Percentiles rank a stretch among this genome's conserved stretches.
Evolutionary conservation across 2,113 vertebrate genomes (phyloP).

Genomic region (Hylia prasina): DNA sequence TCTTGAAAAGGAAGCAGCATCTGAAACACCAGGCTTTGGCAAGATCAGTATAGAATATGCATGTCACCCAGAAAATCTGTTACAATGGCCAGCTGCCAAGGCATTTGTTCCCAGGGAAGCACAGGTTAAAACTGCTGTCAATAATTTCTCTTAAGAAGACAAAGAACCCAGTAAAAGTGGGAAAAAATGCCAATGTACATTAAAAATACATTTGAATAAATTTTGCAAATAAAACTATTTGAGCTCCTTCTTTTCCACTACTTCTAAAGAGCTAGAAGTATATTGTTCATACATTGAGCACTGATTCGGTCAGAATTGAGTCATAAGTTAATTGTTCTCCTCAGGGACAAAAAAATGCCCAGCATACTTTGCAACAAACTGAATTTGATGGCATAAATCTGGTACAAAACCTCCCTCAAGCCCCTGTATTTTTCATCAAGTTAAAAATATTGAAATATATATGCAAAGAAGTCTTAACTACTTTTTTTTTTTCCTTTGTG

Average conservation of each 20-base stretch:
- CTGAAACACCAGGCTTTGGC: slow-evolving; percentile 34
- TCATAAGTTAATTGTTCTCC: not conserved
- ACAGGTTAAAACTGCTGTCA: slow-evolving; percentile 30
- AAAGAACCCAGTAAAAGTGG: not conserved
- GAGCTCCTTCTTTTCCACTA: not conserved
- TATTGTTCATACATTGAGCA: not conserved
- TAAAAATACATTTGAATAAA: not conserved
- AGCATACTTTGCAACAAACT: not conserved
- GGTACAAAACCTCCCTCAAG: not conserved
- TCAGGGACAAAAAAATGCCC: not conserved
- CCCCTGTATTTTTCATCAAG: not conserved
- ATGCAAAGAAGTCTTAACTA: not conserved
- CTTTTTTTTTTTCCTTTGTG: not conserved
- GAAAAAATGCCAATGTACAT: not conserved
- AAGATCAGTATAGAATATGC: not conserved
- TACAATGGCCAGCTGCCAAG: slow-evolving; percentile 11
- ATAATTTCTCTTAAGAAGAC: not conserved
- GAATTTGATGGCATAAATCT: not conserved
- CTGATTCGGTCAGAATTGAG: not conserved
- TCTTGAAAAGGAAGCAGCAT: slow-evolving; percentile 40
- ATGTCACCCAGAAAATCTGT: slow-evolving; percentile 40
- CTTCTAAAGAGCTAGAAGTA: not conserved
- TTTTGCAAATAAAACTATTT: not conserved
- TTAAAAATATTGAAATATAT: not conserved
- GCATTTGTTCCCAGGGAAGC: not conserved